phyloP scores from a whole-genome alignment of 2,797 vertebrate genomes.

The Semotilus atromaculatus region DNA sequence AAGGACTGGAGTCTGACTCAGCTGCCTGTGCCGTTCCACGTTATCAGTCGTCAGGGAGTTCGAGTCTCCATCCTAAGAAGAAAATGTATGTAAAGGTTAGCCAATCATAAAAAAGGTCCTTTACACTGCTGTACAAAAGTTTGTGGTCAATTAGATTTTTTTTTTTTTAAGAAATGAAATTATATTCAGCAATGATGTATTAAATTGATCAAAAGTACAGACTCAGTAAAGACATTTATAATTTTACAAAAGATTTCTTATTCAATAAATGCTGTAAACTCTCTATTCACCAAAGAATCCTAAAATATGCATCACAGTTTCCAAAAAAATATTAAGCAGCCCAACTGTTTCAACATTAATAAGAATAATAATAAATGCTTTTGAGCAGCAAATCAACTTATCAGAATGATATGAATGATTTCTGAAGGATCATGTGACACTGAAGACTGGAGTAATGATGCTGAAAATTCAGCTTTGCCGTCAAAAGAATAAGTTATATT shows the following conservation, averaged over 20 bases:
- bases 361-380: background rate
- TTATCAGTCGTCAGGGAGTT: conserved; percentile 91
- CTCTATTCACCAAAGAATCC: background rate
- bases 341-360: background rate
- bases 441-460: background rate
- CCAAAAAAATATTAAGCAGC: background rate
- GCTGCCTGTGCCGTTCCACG: conserved; percentile 87
- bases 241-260: background rate
- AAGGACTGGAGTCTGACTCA: conserved; percentile 74
- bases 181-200: background rate
- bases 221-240: background rate
- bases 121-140: background rate
- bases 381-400: background rate
- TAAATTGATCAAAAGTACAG: background rate
- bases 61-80: conserved; percentile 79
- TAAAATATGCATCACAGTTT: background rate
- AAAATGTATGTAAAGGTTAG: background rate
- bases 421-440: background rate
- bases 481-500: background rate
- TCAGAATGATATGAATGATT: background rate
- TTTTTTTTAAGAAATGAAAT: background rate
- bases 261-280: background rate
- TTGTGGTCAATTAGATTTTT: background rate
- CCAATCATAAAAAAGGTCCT: background rate
- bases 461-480: background rate